Conservation (phyloP, 2,113 vertebrate species). For the Rhinogobius similis region DNA sequence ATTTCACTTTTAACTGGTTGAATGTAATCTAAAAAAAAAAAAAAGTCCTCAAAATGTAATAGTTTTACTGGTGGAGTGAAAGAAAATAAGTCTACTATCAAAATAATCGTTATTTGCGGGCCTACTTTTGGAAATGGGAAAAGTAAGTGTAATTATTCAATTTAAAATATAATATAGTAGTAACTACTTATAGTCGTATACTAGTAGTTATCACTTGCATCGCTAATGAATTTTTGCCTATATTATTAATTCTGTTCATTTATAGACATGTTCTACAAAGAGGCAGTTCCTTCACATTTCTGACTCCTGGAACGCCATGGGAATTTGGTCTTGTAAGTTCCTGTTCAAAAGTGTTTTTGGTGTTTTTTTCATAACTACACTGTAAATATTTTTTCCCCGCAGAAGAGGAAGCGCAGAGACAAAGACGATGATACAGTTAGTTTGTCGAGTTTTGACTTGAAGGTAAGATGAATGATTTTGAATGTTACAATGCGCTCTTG, state of each 20-base stretch:
- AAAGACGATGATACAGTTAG: conserved; percentile 73
- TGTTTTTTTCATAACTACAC: background rate
- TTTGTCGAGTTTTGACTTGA: conserved; percentile 71
- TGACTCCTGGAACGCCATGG: conserved; percentile 72
- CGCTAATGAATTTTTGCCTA: background rate
- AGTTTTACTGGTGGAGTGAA: too few species aligned
- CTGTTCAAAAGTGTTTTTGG: background rate
- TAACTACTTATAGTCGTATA: too few species aligned
- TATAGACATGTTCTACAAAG: conserved; percentile 66
- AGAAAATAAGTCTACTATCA: too few species aligned
- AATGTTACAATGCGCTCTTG: background rate
- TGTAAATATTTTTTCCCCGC: conserved; percentile 3
- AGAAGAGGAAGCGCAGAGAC: conserved; percentile 75
- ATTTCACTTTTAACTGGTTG: too few species aligned
- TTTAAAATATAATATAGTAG: too few species aligned
- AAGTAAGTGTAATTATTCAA: too few species aligned
- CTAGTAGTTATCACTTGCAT: too few species aligned
- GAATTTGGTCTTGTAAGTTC: conserved; percentile 72
- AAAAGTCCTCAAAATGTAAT: too few species aligned
- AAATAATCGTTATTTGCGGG: too few species aligned
- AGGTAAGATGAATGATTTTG: conserved; percentile 55
- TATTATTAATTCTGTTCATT: too few species aligned
- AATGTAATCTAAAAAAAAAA: too few species aligned
- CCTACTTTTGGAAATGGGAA: too few species aligned
- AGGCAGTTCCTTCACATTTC: conserved; percentile 73